Evolutionary conservation across 2,113 vertebrate species (phyloP).

Genomic region (Acanthisitta chloris): DNA sequence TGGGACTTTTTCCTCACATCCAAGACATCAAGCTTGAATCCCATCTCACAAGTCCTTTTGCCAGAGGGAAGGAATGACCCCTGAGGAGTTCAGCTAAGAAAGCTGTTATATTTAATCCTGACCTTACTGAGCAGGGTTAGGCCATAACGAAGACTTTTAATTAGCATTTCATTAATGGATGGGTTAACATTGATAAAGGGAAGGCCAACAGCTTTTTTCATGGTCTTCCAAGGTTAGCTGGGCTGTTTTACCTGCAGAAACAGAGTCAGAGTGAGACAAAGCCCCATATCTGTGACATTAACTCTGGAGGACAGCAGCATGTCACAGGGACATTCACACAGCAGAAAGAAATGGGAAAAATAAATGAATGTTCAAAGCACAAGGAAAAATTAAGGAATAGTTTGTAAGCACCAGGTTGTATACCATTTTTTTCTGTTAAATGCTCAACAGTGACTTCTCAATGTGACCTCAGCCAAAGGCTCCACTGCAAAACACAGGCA

Average conservation of each 20-base stretch:
- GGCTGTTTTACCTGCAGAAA: background rate
- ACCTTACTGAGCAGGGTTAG: background rate
- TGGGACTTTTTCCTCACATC: background rate
- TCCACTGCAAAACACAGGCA: background rate
- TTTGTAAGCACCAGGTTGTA: background rate
- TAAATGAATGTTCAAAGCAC: background rate
- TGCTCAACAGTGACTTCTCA: background rate
- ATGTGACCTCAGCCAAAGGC: background rate
- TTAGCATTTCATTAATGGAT: background rate
- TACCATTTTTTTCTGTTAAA: background rate
- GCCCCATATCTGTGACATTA: background rate
- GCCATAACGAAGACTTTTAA: background rate
- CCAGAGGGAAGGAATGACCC: background rate
- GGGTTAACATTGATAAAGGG: background rate
- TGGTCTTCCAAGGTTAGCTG: background rate
- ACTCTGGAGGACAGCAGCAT: background rate
- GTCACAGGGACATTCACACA: background rate
- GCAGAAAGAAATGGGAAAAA: background rate
- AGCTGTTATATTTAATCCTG: background rate
- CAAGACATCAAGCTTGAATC: background rate
- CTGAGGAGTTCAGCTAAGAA: background rate
- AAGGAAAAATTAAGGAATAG: background rate
- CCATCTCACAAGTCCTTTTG: background rate
- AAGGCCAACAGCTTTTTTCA: rapidly evolving
- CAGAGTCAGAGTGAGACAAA: background rate